Evolutionary conservation across 2,113 vertebrate species (phyloP).

Genomic region (Leptocoma aspasia): DNA sequence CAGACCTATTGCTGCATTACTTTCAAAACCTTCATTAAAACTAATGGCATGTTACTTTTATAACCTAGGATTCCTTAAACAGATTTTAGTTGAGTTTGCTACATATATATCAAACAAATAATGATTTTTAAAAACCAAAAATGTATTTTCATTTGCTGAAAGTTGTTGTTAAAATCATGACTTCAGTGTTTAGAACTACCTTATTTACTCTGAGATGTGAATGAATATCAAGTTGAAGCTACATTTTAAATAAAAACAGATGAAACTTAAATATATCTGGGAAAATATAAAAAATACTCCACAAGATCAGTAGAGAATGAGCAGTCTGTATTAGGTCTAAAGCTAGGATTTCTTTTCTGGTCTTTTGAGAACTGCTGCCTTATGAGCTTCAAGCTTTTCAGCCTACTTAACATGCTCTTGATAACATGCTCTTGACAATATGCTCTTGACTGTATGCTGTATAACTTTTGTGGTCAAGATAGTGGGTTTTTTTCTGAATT

Average conservation of each 20-base stretch:
- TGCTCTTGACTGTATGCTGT: not conserved
- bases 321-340: not conserved
- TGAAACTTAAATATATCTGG: not conserved
- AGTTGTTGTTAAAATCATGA: conserved; percentile 21
- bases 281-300: not conserved
- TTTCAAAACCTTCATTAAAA: conserved; percentile 31
- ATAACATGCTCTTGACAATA: not conserved
- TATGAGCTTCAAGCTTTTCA: conserved; percentile 13
- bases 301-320: not conserved
- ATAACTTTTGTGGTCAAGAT: not conserved
- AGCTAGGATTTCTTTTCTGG: not conserved
- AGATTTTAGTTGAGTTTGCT: not conserved
- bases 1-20: not conserved
- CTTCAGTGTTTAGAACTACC: not conserved
- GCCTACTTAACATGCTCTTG: not conserved
- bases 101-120: not conserved
- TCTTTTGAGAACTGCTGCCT: not conserved
- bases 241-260: not conserved
- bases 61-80: not conserved
- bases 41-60: conserved; percentile 9
- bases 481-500: not conserved
- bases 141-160: conserved; percentile 10
- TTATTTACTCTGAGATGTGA: not conserved
- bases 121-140: not conserved
- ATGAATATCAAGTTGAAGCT: not conserved